Conservation (phyloP, 2,888 invertebrate genomes). For the Anticlea derivata region DNA sequence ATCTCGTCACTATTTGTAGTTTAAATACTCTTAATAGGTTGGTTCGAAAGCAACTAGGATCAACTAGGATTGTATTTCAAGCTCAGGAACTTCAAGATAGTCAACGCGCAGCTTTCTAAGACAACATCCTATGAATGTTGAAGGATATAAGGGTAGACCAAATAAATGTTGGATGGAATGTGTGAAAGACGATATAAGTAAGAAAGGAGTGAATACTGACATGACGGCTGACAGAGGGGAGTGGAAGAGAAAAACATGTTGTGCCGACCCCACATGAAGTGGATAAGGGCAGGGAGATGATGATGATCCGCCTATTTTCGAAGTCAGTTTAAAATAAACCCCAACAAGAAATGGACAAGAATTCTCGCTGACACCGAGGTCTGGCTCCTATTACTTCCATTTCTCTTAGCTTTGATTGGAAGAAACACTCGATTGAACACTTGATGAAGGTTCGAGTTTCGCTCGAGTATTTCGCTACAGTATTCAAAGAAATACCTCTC, state of each 20-base stretch:
- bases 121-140: too few species aligned
- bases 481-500: slow-evolving; percentile 17
- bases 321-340: neutral
- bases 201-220: too few species aligned
- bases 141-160: too few species aligned
- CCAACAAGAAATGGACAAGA: neutral
- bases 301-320: too few species aligned
- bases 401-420: slow-evolving; percentile 17
- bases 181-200: too few species aligned
- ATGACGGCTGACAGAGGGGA: too few species aligned
- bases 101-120: too few species aligned
- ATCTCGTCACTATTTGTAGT: too few species aligned
- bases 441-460: slow-evolving; percentile 13
- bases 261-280: too few species aligned
- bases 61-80: neutral
- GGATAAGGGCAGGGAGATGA: too few species aligned
- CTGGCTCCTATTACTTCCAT: slow-evolving; percentile 11
- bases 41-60: neutral
- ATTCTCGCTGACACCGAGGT: neutral
- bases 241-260: too few species aligned
- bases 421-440: slow-evolving; percentile 24
- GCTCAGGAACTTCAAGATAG: neutral
- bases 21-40: neutral
- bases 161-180: too few species aligned
- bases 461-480: slow-evolving; percentile 9